A percentile compares a stretch with the other conserved stretches of the same genome.
These are phyloP conservation scores for Spongilla lacustris DNA, from an alignment of 37 sponge, comb jelly and placozoan genomes.

Conservation along the genomic window DNA sequence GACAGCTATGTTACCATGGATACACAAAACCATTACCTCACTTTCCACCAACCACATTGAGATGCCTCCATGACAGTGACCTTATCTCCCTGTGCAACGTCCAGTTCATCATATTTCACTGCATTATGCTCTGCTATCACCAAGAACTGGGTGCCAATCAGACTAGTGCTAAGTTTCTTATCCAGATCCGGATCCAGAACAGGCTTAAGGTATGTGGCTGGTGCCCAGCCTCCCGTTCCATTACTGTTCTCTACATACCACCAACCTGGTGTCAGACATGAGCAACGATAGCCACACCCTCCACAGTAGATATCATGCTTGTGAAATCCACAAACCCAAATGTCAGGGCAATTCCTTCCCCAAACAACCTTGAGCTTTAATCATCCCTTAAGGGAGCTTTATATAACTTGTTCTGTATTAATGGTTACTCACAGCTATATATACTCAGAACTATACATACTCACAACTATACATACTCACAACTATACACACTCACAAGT, in stretches of 20 bases:
- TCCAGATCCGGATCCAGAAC: conserved; percentile 4
- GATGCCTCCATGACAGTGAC: conserved; percentile 31
- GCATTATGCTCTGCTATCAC: conserved; percentile 2
- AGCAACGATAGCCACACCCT: too few species aligned
- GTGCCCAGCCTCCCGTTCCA: conserved; percentile 53
- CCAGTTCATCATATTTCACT: conserved; percentile 36
- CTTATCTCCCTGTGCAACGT: conserved; percentile 31
- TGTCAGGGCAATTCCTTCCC: too few species aligned
- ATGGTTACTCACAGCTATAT: too few species aligned
- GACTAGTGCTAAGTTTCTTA: neutral
- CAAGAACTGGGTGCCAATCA: neutral
- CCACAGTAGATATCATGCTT: too few species aligned
- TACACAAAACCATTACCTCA: conserved; percentile 3
- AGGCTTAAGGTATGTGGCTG: conserved; percentile 33
- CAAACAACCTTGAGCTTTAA: too few species aligned
- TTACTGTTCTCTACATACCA: conserved; percentile 57
- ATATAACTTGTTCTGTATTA: too few species aligned
- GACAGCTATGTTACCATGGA: neutral
- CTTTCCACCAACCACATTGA: conserved; percentile 63
- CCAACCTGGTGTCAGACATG: conserved; percentile 25
- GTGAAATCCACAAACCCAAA: too few species aligned
- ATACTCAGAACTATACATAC: too few species aligned
- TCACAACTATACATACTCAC: too few species aligned
- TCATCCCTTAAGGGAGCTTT: too few species aligned
- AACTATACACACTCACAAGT: too few species aligned